A percentile compares a stretch with the other conserved stretches of the same genome.
phyloP scores from a whole-genome alignment of 2,888 invertebrate species.

The Ashinkailepas kermadecensis region DNA sequence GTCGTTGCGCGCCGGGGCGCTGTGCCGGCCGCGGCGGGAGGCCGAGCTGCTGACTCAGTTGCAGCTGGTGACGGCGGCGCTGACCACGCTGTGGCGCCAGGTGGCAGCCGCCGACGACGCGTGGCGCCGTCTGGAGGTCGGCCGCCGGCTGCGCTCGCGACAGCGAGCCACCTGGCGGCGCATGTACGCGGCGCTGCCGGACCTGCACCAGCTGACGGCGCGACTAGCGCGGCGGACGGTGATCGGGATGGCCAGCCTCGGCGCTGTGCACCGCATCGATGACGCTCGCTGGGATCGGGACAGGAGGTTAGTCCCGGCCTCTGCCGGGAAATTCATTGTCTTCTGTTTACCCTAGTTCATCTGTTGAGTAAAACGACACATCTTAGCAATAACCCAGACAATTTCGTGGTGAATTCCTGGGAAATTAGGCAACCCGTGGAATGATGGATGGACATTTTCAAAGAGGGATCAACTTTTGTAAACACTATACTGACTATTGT shows the following conservation, averaged over 20 bases:
- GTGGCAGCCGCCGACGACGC: not conserved
- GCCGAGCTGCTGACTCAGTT: not conserved
- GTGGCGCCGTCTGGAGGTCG: not conserved
- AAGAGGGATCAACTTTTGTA: no score
- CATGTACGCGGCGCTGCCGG: not conserved
- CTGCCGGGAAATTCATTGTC: no score
- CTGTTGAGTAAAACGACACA: no score
- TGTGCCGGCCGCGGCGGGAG: not conserved
- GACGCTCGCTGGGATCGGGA: no score
- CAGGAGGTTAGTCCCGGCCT: no score
- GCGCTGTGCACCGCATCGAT: no score
- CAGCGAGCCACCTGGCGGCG: conserved; percentile 2
- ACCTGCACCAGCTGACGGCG: not conserved
- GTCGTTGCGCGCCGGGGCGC: not conserved
- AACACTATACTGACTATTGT: no score
- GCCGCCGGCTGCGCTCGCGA: not conserved
- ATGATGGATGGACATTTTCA: no score
- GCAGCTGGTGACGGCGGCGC: not conserved
- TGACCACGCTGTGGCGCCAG: not conserved
- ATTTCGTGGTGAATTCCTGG: no score
- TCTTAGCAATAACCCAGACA: no score
- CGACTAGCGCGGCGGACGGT: not conserved
- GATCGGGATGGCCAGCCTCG: not conserved
- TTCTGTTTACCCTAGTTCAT: no score
- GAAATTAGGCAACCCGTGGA: no score